Percentiles rank a stretch among this genome's conserved stretches.
These are phyloP conservation scores for Thereva nobilitata DNA, from an alignment of 2,888 invertebrate species.

Conservation along the genomic window DNA sequence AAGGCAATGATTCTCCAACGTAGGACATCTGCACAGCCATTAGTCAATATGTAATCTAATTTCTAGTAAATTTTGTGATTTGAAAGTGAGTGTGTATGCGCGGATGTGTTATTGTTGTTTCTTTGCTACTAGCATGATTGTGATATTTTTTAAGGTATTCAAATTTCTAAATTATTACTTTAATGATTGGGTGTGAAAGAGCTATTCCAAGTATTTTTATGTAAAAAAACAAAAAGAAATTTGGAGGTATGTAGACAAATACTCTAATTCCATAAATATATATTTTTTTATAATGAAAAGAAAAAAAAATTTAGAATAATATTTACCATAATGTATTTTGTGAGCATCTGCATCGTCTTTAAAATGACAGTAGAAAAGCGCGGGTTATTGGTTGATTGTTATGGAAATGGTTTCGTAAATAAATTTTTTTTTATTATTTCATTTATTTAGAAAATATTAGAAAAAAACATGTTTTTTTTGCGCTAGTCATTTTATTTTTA, in stretches of 20 bases:
- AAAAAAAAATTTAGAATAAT: no score
- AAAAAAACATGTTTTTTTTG: conserved; percentile 18
- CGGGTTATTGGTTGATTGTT: not conserved
- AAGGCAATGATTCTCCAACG: conserved; percentile 21
- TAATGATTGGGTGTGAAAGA: not conserved
- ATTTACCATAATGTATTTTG: not conserved
- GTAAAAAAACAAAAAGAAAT: no score
- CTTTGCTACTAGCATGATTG: conserved; percentile 2
- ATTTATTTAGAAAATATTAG: conserved; percentile 7
- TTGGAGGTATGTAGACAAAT: not conserved
- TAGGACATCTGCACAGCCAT: conserved; percentile 19
- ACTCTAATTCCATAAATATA: not conserved
- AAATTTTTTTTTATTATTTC: not conserved
- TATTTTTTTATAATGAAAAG: no score
- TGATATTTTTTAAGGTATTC: not conserved
- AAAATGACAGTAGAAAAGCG: no score
- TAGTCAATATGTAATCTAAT: conserved; percentile 14
- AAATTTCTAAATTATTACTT: conserved; percentile 2
- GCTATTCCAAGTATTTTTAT: no score
- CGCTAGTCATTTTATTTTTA: conserved; percentile 29
- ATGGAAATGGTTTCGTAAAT: not conserved
- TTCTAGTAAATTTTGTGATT: conserved; percentile 27
- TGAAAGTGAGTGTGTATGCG: conserved; percentile 13
- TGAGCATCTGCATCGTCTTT: no score
- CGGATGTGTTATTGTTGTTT: not conserved